phyloP scores from a whole-genome alignment of 2,113 vertebrate species.

The Caranx ignobilis region DNA sequence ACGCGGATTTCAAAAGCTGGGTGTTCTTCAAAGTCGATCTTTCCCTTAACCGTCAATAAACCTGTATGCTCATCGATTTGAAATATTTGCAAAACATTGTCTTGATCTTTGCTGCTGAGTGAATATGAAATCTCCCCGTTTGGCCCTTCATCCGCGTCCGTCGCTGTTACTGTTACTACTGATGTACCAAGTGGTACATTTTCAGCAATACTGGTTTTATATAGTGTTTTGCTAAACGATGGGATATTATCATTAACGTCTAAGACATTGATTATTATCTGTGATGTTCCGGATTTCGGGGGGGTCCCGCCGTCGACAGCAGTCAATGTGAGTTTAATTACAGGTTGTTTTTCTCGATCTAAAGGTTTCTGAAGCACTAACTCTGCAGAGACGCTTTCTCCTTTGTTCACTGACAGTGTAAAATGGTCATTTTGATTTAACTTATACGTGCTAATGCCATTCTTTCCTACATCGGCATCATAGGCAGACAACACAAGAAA shows the following conservation, averaged over 20 bases:
- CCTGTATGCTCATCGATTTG: slow-evolving; percentile 76
- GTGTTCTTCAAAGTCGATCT: slow-evolving; percentile 70
- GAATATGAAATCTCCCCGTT: slow-evolving; percentile 68
- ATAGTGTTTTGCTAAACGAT: slow-evolving; percentile 64
- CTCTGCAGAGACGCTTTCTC: slow-evolving; percentile 76
- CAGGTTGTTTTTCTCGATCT: slow-evolving; percentile 76
- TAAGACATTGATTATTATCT: slow-evolving; percentile 66
- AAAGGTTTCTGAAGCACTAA: slow-evolving; percentile 78
- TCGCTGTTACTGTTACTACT: slow-evolving; percentile 67
- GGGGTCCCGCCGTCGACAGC: slow-evolving; percentile 79
- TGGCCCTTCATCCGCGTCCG: slow-evolving; percentile 72
- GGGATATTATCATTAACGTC: slow-evolving; percentile 79
- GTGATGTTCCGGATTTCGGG: slow-evolving; percentile 70
- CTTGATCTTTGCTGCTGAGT: slow-evolving; percentile 39
- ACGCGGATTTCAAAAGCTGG: slow-evolving; percentile 69
- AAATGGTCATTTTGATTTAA: slow-evolving; percentile 75
- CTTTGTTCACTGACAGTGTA: slow-evolving; percentile 62
- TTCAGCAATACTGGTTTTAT: slow-evolving; percentile 68
- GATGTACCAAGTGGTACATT: slow-evolving; percentile 51
- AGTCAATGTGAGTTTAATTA: slow-evolving; percentile 69
- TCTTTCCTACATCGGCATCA: slow-evolving; percentile 77
- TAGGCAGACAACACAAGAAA: slow-evolving; percentile 72
- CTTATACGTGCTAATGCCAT: slow-evolving; percentile 72
- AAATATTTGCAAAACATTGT: slow-evolving; percentile 65
- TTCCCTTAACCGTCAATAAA: slow-evolving; percentile 72